A percentile compares a stretch with the other conserved stretches of the same genome.
Conservation (phyloP, 2,797 vertebrate genomes). For the Esox lucius region DNA sequence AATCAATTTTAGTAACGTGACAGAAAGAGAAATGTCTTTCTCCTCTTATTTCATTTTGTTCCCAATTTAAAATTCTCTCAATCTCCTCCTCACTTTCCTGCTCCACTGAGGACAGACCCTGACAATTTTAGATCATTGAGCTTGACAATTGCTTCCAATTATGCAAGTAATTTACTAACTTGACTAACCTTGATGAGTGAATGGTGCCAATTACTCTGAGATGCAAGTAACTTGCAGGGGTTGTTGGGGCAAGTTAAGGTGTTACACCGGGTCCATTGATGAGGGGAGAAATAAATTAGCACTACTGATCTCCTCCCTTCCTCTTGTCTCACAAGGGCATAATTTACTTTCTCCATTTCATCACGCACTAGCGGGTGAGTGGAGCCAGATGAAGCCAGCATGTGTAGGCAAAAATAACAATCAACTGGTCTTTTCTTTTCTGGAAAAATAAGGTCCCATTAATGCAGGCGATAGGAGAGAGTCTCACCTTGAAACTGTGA, state of each 20-base stretch:
- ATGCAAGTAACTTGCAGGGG: not conserved
- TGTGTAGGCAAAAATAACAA: conserved; percentile 11
- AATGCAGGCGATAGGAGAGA: not conserved
- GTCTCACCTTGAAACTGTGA: not conserved
- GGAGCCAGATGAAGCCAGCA: not conserved
- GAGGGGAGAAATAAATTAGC: not conserved
- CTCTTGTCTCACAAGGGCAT: not conserved
- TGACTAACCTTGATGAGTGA: conserved; percentile 39
- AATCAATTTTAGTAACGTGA: not conserved
- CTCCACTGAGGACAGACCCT: conserved; percentile 35
- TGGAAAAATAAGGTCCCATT: not conserved
- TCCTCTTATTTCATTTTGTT: not conserved
- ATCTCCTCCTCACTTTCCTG: not conserved
- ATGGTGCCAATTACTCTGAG: conserved; percentile 32
- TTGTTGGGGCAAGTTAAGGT: conserved; percentile 6
- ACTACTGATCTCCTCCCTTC: not conserved
- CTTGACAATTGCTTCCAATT: conserved; percentile 56
- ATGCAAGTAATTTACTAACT: conserved; percentile 46
- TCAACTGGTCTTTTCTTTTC: not conserved
- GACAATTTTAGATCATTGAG: conserved; percentile 50
- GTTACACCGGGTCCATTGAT: conserved; percentile 15
- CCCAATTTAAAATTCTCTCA: not conserved
- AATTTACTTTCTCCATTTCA: not conserved
- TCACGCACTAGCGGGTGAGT: not conserved
- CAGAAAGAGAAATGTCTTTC: not conserved